Evolutionary conservation across 2,888 invertebrate species (phyloP).

Genomic region (Scaptomyza cyrtandrae): DNA sequence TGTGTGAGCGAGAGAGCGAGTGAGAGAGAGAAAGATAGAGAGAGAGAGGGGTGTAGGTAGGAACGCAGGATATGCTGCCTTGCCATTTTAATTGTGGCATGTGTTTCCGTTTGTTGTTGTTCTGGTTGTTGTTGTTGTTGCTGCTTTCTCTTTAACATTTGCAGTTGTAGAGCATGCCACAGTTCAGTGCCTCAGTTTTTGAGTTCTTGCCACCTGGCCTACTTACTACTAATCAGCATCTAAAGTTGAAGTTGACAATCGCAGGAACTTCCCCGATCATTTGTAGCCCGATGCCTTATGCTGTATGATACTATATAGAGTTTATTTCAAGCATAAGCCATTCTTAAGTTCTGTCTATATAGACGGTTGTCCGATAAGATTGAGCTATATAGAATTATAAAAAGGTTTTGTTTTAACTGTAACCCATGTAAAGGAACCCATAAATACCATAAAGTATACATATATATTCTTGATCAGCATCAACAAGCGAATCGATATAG

Average conservation of each 20-base stretch:
- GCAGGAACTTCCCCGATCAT: background rate
- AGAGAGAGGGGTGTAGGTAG: background rate
- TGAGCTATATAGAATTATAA: no score
- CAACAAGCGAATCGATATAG: no score
- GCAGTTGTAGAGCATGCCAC: conserved; percentile 1
- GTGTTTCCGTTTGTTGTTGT: conserved; percentile 50
- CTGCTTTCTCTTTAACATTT: conserved; percentile 6
- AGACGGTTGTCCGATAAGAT: no score
- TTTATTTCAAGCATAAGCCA: no score
- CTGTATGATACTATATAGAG: background rate
- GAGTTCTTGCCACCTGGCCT: conserved; percentile 54
- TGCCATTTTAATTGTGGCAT: conserved; percentile 72
- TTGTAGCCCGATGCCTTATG: background rate
- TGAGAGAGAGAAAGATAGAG: no score
- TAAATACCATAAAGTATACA: no score
- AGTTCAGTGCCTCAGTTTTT: conserved; percentile 15
- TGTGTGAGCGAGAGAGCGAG: background rate
- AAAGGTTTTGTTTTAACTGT: no score
- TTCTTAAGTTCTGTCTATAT: no score
- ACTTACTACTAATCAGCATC: conserved; percentile 66
- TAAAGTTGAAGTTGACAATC: conserved; percentile 6
- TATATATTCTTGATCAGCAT: no score
- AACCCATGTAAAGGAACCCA: no score
- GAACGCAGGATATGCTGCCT: conserved; percentile 29
- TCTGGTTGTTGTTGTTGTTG: conserved; percentile 13